Conservation (phyloP, 2,113 vertebrate genomes). For the Garra rufa region DNA sequence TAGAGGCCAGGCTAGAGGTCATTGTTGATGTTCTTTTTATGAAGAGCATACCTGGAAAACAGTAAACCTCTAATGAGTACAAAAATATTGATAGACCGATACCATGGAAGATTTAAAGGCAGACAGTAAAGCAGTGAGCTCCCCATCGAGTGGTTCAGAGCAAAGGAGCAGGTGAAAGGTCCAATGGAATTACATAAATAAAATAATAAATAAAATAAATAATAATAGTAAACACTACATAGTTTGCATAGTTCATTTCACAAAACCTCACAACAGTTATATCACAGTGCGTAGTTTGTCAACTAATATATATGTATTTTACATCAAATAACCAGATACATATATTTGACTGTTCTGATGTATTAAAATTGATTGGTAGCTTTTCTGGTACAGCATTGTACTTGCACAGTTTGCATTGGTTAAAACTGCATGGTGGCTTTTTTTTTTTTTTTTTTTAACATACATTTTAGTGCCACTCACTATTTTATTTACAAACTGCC, state of each 20-base stretch:
- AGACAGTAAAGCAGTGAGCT: background rate
- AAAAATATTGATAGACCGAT: conserved; percentile 29
- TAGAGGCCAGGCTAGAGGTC: conserved; percentile 36
- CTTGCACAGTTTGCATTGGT: too few relatives aligned
- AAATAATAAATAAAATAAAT: background rate
- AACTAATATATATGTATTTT: background rate
- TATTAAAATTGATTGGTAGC: background rate
- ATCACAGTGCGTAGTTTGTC: background rate
- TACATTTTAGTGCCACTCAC: too few relatives aligned
- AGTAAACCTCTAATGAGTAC: background rate
- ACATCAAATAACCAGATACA: background rate
- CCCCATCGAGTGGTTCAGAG: background rate
- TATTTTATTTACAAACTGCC: too few relatives aligned
- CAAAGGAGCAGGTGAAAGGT: background rate
- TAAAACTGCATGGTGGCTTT: too few relatives aligned
- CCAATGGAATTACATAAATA: conserved; percentile 11
- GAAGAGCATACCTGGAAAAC: conserved; percentile 14
- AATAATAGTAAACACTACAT: background rate
- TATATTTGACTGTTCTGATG: background rate
- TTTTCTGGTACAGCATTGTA: background rate
- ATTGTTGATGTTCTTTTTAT: conserved; percentile 16
- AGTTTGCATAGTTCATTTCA: background rate
- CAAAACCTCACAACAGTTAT: background rate
- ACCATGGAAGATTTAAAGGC: background rate
- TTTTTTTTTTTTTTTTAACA: too few relatives aligned